Evolutionary conservation across 1,140 invertebrate genomes (phyloP).

Genomic region (Formica selysi): DNA sequence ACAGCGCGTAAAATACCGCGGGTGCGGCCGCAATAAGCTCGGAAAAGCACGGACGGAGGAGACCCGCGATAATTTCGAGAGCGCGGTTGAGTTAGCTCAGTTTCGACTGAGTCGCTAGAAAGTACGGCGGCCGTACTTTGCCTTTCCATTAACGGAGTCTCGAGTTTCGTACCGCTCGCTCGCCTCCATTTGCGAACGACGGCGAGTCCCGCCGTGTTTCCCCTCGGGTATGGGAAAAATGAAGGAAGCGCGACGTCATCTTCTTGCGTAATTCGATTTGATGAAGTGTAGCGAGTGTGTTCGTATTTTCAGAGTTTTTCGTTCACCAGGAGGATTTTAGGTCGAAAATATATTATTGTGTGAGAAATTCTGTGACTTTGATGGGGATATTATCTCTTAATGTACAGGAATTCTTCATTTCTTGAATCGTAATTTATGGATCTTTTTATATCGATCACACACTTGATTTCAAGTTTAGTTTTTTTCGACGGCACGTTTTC

Average conservation of each 20-base stretch:
- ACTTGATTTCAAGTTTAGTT: too few species aligned
- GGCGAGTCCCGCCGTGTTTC: neutral
- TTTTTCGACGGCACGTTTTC: too few species aligned
- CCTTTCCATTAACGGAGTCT: conserved; percentile 56
- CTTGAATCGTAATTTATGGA: too few species aligned
- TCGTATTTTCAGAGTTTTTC: conserved; percentile 2
- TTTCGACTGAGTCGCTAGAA: conserved; percentile 44
- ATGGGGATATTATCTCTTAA: too few species aligned
- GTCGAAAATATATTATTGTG: too few species aligned
- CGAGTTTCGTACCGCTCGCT: conserved; percentile 38
- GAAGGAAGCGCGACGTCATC: conserved; percentile 22
- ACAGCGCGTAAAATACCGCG: conserved; percentile 12
- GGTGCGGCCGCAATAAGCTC: conserved; percentile 38
- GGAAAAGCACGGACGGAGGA: conserved; percentile 43
- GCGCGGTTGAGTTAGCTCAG: conserved; percentile 42
- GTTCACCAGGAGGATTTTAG: conserved; percentile 16
- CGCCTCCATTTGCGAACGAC: conserved; percentile 35
- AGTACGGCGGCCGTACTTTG: conserved; percentile 41
- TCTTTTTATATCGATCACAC: too few species aligned
- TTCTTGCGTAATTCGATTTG: neutral
- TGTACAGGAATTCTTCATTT: too few species aligned
- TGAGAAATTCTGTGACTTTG: too few species aligned
- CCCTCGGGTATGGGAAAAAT: conserved; percentile 12
- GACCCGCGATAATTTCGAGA: conserved; percentile 51
- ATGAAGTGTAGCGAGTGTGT: neutral